Evolutionary conservation across 2,113 vertebrate species (phyloP), one percentile per base, ranked within the genome.

Genomic region (Charadrius vociferus): DNA sequence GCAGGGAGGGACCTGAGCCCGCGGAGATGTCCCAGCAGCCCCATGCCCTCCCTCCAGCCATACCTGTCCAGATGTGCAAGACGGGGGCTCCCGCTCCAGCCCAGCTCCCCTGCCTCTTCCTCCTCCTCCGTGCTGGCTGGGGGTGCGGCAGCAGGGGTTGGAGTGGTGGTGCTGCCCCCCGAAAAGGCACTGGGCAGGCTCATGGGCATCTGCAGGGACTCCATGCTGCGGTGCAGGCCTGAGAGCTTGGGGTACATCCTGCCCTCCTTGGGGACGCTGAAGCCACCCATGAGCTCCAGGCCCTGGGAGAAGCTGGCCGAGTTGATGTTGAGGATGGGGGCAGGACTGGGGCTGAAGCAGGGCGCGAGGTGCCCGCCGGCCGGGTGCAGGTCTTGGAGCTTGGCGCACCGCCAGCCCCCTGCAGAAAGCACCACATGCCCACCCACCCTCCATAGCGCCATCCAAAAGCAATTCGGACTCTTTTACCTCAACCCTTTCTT

Each of bases 401-500:
- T n/a, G n/a, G n/a, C n/a, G n/a, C 32, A 41, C 27, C 7, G 2
- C 55, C 43, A 59, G 53, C 36, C 22, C 34, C 36, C 30, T 0
- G 1, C 14, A 2, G 21, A 86, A 78, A 23, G 4, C 21, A 32
- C 24, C 67, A 45, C 7, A 1, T 8, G 19, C 56, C 45, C 39
- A 6, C 5, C 7, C 39, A 15, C 41, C 52, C 32, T 0, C 22
- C 56, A 63, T 72, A 73, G 45, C 10, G 4, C 27, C 29, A 53
- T 9, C 41, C 68, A 34, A 12, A 79, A 90, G 49, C 4, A 12
- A 52, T 43, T 27, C 1, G 0, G 78, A 78, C 29, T 86, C 63
- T 83, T 98, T 98, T 99, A 99, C 99, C 99, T 99, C 96, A 99
- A 97, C 93, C 99, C 99, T 96, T 99, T 99, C 98, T 99, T 99